A percentile compares a stretch with the other conserved stretches of the same genome.
Conservation (phyloP, 2,888 invertebrate species). For the Xylophagus ater region DNA sequence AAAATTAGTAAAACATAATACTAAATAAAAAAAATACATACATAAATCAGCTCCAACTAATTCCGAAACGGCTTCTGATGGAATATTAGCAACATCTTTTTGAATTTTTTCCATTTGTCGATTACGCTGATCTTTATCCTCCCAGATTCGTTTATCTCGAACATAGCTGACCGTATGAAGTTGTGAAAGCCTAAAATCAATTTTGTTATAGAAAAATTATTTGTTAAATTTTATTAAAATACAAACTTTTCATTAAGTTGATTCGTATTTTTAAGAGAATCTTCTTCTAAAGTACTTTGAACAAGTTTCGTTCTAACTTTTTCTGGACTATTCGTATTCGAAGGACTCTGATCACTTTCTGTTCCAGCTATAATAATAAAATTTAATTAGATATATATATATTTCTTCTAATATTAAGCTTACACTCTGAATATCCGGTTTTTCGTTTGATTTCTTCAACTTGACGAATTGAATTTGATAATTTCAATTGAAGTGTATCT, state of each 20-base stretch:
- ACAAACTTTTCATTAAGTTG: conserved; percentile 33
- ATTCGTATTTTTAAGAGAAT: conserved; percentile 17
- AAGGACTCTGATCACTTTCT: conserved; percentile 18
- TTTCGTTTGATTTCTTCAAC: conserved; percentile 49
- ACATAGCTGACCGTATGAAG: conserved; percentile 62
- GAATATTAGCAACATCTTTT: conserved; percentile 59
- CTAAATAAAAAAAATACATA: conserved; percentile 39
- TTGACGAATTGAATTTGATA: conserved; percentile 68
- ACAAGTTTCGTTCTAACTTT: conserved; percentile 12
- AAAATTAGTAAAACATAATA: conserved; percentile 4
- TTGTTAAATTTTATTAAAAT: neutral
- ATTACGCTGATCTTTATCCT: conserved; percentile 64
- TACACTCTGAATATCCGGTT: conserved; percentile 19
- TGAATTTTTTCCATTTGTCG: conserved; percentile 65
- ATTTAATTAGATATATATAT: neutral
- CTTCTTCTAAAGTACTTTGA: neutral
- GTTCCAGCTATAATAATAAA: conserved; percentile 10
- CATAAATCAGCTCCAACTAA: conserved; percentile 63
- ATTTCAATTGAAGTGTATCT: conserved; percentile 68
- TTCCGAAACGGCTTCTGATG: conserved; percentile 60
- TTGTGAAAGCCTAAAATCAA: conserved; percentile 46
- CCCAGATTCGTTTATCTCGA: conserved; percentile 61
- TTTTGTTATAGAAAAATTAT: neutral
- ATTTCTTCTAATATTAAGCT: conserved; percentile 11
- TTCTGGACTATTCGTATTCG: conserved; percentile 15